Conservation (phyloP, 2,888 invertebrate genomes). For the Brachyptera putata region DNA sequence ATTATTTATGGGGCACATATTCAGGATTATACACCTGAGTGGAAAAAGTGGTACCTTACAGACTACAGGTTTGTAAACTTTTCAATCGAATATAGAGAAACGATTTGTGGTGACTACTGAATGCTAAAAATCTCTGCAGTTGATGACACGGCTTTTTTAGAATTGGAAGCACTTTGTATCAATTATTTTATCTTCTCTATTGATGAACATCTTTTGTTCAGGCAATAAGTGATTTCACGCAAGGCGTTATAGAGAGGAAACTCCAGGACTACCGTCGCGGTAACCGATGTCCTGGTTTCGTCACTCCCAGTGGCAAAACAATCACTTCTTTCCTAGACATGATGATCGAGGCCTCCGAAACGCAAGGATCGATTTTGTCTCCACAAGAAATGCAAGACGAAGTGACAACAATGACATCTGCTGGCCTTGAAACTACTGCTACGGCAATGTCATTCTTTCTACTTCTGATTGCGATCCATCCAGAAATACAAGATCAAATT, state of each 20-base stretch:
- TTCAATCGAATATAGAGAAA: too few relatives aligned
- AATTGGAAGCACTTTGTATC: too few relatives aligned
- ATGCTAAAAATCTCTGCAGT: too few relatives aligned
- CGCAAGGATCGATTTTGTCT: conserved; percentile 15
- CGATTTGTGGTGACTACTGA: too few relatives aligned
- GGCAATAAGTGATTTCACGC: too few relatives aligned
- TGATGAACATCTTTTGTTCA: too few relatives aligned
- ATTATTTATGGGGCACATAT: too few relatives aligned
- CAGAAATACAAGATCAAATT: conserved; percentile 10
- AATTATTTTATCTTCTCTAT: too few relatives aligned
- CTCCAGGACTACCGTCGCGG: background rate
- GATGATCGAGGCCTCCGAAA: background rate
- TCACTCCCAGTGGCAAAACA: background rate
- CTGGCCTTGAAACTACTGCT: conserved; percentile 33
- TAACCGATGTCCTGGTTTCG: background rate
- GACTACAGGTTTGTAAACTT: too few relatives aligned
- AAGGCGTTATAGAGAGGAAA: background rate
- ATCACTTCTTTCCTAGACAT: background rate
- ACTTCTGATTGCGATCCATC: conserved; percentile 32
- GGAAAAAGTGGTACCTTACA: too few relatives aligned
- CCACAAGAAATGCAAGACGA: conserved; percentile 30
- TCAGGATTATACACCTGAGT: too few relatives aligned
- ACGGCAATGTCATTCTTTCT: conserved; percentile 24
- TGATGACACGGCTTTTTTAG: too few relatives aligned
- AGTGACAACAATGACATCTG: conserved; percentile 31